Base-by-base conservation (phyloP, 2,797 vertebrate species). In the Sitta carolinensis region DNA sequence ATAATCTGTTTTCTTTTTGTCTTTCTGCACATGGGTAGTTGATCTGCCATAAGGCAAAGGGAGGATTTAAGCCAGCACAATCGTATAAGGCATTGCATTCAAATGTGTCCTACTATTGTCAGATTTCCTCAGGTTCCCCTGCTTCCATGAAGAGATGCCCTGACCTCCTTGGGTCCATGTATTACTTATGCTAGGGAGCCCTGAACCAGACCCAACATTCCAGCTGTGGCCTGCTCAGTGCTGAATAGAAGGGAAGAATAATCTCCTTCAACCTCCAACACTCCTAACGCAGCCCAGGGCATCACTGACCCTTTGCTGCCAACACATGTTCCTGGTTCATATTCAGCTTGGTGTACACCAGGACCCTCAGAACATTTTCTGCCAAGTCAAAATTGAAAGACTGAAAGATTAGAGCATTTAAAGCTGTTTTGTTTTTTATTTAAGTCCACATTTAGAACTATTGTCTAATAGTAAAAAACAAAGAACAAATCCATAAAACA, bases 151-250 rank as follows among this genome's bases (percentile, higher is more conserved):
- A 70, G 30, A 73, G 11, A 63, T n/a, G 18, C 13, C 27, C 43
- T 4, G 9, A 9, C 9, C 4, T 59, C 9, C 42, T 27, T 25
- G 21, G 7, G 6, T 32, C 18, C 21, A 5, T 1, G 2, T 25
- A 26, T 43, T 42, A 11, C 27, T 63, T 34, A 10, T 42, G 25
- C 32, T 26, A 26, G 22, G 13, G 9, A 87, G 19, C 11, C 15
- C 16, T 76, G 30, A 61, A 29, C 14, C 13, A 30, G 52, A 42
- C 11, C 3, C 26, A 61, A 5, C 5, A 69, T n/a, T 94, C 22
- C 26, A 82, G 7, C 6, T 76, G 42, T 84, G 34, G 3, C 14
- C 50, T 55, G 5, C 2, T 32, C 30, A 55, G 19, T 36, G 43
- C 23, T 61, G 50, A 36, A 17, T 13, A 38, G 47, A 52, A 43